phyloP scores from a whole-genome alignment of 2,888 invertebrate genomes.

The Melanophora roralis region DNA sequence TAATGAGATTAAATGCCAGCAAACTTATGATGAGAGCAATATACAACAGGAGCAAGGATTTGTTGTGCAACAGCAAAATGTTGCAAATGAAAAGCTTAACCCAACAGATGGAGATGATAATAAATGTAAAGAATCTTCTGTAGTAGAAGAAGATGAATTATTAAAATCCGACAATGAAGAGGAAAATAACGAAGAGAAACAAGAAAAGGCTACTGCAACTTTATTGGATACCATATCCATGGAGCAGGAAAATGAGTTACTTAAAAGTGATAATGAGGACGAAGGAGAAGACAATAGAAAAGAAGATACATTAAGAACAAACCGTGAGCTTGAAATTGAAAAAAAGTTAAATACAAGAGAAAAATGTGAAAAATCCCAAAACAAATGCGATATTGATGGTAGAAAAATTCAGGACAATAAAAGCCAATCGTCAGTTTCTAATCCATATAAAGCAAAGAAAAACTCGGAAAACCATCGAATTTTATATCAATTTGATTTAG shows the following conservation, averaged over 20 bases:
- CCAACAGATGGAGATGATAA: not conserved
- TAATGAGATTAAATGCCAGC: not conserved
- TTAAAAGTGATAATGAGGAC: constrained; percentile 55
- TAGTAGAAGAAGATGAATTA: constrained; percentile 60
- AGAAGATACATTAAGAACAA: too few relatives aligned
- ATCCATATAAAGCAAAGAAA: constrained; percentile 22
- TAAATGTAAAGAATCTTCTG: not conserved
- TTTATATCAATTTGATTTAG: constrained; percentile 56
- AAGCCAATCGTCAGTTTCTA: not conserved
- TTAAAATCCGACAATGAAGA: constrained; percentile 54
- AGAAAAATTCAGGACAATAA: not conserved
- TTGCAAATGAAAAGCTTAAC: not conserved
- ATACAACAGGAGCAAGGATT: constrained; percentile 27
- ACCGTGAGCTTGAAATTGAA: too few relatives aligned
- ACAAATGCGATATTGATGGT: not conserved
- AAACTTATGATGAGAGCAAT: constrained; percentile 1
- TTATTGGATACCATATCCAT: constrained; percentile 20
- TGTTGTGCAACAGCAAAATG: constrained; percentile 10
- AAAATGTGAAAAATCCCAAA: not conserved
- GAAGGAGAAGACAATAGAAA: constrained; percentile 35
- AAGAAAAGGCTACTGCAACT: not conserved
- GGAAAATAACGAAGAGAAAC: not conserved
- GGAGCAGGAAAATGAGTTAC: constrained; percentile 63
- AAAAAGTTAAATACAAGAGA: too few relatives aligned
- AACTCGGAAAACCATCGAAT: constrained; percentile 45